A percentile compares a stretch with the other conserved stretches of the same genome.
Conservation (phyloP, 2,888 invertebrate species). For the Stomorhina lunata region DNA sequence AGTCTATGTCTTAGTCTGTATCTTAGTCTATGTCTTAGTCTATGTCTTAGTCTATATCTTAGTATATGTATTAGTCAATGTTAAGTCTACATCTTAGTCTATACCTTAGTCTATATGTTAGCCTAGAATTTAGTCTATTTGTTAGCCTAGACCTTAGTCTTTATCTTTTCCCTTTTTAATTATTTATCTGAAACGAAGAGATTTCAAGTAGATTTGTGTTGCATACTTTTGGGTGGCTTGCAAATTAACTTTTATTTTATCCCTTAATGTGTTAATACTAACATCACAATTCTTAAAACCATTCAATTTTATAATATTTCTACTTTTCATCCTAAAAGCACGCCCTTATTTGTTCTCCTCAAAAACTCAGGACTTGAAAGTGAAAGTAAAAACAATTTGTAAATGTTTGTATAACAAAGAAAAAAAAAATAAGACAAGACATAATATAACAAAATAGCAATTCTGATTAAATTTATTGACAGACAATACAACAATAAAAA, state of each 20-base stretch:
- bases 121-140: too few relatives aligned
- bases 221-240: too few relatives aligned
- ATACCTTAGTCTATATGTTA: too few relatives aligned
- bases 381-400: conserved; percentile 55
- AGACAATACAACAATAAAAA: conserved; percentile 37
- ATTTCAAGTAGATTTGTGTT: too few relatives aligned
- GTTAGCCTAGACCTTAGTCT: too few relatives aligned
- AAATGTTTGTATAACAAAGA: conserved; percentile 23
- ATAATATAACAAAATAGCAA: conserved; percentile 35
- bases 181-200: too few relatives aligned
- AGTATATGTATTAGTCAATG: too few relatives aligned
- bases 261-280: background rate
- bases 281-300: background rate
- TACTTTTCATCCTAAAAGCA: background rate
- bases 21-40: too few relatives aligned
- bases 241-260: background rate
- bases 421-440: background rate
- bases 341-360: background rate
- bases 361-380: background rate
- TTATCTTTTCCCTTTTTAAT: too few relatives aligned
- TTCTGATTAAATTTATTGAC: conserved; percentile 58
- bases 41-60: too few relatives aligned
- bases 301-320: background rate
- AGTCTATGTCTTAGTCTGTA: too few relatives aligned
- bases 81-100: too few relatives aligned